phyloP scores from a whole-genome alignment of 2,113 vertebrate genomes.

The Phalacrocorax carbo region DNA sequence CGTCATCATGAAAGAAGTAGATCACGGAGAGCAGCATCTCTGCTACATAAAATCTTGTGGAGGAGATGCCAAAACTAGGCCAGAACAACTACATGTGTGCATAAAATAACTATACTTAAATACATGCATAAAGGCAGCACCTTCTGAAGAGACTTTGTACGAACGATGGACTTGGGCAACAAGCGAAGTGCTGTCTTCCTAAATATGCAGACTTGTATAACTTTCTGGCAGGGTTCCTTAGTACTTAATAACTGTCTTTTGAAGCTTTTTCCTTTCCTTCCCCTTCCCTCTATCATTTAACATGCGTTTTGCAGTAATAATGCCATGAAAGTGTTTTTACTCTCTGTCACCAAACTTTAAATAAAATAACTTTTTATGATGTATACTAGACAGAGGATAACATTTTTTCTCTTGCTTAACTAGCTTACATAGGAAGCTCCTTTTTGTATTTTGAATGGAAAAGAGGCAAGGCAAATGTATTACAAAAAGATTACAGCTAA shows the following conservation, averaged over 20 bases:
- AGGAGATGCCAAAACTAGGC: neutral
- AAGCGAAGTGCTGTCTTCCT: neutral
- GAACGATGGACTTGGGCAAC: neutral
- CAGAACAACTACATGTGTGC: neutral
- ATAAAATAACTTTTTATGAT: neutral
- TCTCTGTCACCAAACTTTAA: neutral
- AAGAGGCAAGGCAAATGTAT: neutral
- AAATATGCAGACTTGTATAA: neutral
- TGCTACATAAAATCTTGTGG: neutral
- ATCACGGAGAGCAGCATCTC: neutral
- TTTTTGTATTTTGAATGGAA: neutral
- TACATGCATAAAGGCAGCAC: neutral
- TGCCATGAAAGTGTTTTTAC: neutral
- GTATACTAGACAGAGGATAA: neutral
- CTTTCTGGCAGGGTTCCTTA: neutral
- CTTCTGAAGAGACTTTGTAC: neutral
- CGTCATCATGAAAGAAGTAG: neutral
- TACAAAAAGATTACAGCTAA: neutral
- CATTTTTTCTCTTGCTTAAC: neutral
- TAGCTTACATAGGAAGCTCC: neutral
- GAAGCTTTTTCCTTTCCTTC: neutral
- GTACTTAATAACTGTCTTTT: neutral
- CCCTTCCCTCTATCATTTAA: neutral
- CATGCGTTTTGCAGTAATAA: neutral
- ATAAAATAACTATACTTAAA: neutral